These are phyloP conservation scores for Laothoe populi DNA, from an alignment of 2,888 invertebrate species.

Conservation along the genomic window DNA sequence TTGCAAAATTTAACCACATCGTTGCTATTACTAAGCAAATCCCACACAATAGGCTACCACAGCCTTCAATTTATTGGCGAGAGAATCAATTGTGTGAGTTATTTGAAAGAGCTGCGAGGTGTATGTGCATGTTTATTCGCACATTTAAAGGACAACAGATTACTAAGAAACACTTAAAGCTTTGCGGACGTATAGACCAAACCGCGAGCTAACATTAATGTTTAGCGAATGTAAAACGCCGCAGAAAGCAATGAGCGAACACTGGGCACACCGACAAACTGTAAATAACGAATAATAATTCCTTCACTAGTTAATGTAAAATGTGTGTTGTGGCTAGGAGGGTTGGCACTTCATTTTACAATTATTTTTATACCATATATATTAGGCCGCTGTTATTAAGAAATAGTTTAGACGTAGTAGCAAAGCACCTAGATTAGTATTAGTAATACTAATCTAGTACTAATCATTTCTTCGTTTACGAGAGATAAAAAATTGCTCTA, in stretches of 20 bases:
- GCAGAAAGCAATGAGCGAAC: constrained; percentile 62
- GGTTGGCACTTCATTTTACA: background rate
- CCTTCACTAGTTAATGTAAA: constrained; percentile 65
- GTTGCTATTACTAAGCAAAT: constrained; percentile 5
- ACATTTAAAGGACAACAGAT: constrained; percentile 45
- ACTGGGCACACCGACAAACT: constrained; percentile 50
- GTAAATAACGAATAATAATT: constrained; percentile 73
- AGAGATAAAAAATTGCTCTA: too few species aligned
- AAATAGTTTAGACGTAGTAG: too few species aligned
- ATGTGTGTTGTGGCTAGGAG: constrained; percentile 36
- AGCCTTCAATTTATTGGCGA: constrained; percentile 17
- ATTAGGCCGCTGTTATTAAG: too few species aligned
- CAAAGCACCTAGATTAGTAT: too few species aligned
- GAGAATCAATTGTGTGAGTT: constrained; percentile 28
- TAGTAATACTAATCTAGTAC: too few species aligned
- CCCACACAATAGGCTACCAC: constrained; percentile 19
- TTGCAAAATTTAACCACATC: background rate
- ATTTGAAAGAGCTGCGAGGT: constrained; percentile 23
- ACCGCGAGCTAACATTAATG: constrained; percentile 73
- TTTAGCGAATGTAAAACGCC: constrained; percentile 63
- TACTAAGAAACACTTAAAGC: constrained; percentile 66
- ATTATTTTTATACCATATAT: background rate
- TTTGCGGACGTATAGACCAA: constrained; percentile 47
- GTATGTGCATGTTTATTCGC: constrained; percentile 40
- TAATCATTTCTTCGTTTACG: too few species aligned